Base-by-base conservation (phyloP, 2,888 invertebrate species). In the Rhorus exstirpatorius region DNA sequence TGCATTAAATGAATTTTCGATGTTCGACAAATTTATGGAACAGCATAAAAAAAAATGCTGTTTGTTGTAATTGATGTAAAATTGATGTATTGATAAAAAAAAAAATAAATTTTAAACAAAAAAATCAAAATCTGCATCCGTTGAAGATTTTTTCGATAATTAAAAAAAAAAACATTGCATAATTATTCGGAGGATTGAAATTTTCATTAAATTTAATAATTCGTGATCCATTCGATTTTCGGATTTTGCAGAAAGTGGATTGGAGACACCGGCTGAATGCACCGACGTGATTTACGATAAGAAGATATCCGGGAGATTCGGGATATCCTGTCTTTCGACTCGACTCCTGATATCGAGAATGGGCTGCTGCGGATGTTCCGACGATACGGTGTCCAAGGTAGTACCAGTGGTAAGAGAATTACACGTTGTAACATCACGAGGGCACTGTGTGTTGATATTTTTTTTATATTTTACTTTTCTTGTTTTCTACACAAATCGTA, bases 321-420 rank as follows among this genome's bases (percentile, higher is more conserved):
- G 82, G 75, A 60, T 79, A 79, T 82, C 82, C 14, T 44, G 55
- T 26, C 55, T 84, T 12, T 55, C 76, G 3, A 78, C 63, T 61
- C 78, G 53, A 49, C 31, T 86, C 14, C 53, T 84, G 14, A 83
- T 75, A 55, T 68, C 85, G 35, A 86, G 77, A 44, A 91, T 91
- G 91, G 88, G 88, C 71, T 91, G 91, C 71, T 91, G 91, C 72
- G 89, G 89, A 51, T 90, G 91, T 68, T 81, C 87, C 68, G 91
- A 91, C 79, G 91, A 91, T 51, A 83, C 86, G 41, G 86, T 87
- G 72, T 86, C 90, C 19, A 91, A 90, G 86, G 88, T 91, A 84
- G 88, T 88, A 55, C 90, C 90, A 6, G 84, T 82, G 86, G 91
- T 91, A 88, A 90, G 86, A 70, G 79, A 70, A 75, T 78, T 82